Conservation (phyloP, 2,888 invertebrate species). For the Drosophila mimetica region DNA sequence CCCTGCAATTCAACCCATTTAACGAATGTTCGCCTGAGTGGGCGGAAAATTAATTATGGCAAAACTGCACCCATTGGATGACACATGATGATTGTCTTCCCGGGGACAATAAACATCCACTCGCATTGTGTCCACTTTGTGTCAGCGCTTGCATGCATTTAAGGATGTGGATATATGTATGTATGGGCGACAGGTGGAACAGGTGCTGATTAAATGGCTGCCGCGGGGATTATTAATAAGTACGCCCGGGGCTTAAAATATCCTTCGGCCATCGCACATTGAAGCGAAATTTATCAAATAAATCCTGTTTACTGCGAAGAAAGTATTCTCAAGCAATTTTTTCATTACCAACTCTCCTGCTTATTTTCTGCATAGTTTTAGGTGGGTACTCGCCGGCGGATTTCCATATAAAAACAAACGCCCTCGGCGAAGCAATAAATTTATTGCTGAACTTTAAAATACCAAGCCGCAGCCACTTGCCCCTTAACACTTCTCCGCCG, state of each 20-base stretch:
- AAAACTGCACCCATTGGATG: conserved; percentile 57
- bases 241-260: background rate
- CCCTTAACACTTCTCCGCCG: conserved; percentile 14
- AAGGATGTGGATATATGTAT: background rate
- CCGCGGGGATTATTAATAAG: conserved; percentile 41
- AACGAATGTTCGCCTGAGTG: conserved; percentile 11
- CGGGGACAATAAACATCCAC: conserved; percentile 52
- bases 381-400: conserved; percentile 15
- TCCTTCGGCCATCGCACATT: background rate
- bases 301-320: conserved; percentile 51
- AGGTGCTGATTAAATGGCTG: conserved; percentile 60
- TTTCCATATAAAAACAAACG: conserved; percentile 47
- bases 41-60: conserved; percentile 27
- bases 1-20: conserved; percentile 24
- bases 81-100: conserved; percentile 58
- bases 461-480: conserved; percentile 58
- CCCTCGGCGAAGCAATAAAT: conserved; percentile 63
- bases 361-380: conserved; percentile 57
- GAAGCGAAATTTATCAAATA: conserved; percentile 34
- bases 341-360: conserved; percentile 58
- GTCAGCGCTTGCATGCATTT: conserved; percentile 23
- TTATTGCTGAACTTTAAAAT: conserved; percentile 77
- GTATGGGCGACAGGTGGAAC: conserved; percentile 38
- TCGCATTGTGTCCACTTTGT: conserved; percentile 32
- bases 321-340: conserved; percentile 62